Base-by-base conservation (phyloP, 2,888 invertebrate species). In the Drosophila kanekoi region DNA sequence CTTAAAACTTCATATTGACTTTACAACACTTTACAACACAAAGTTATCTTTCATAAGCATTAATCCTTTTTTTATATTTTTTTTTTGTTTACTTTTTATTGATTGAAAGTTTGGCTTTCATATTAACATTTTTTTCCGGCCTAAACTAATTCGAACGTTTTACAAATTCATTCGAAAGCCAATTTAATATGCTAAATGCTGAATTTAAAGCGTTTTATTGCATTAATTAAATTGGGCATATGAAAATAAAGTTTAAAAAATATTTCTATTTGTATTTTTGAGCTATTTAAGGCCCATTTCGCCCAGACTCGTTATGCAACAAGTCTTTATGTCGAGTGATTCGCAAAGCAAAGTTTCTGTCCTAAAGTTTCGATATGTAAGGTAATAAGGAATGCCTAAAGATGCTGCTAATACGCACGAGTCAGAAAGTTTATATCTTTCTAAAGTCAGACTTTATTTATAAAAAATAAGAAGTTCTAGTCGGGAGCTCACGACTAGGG, bases 131-230 rank as follows among this genome's bases (percentile, higher is more conserved):
- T 40, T 40, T 52, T 52, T 52, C 32, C 13, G 18, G 9, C 10
- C n/a, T 16, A 41, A 40, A 35, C 18, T 35, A 20, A 35, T 35
- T 49, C n/a, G 18, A 35, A 35, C 33, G n/a, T 49, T 49, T 49
- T 13, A 10, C 1, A 9, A 40, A 52, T 6, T 40, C 28, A 52
- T 16, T 52, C 18, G 40, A 40, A 13, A 18, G 9, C 32, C 52
- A 52, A 52, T 52, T 41, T 18, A 32, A n/a, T 41, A 52, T 52
- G 40, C 10, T 32, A 52, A 52, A 10, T 16, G 8, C 10, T 10
- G 16, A 1, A 32, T 13, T 28, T 0, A 0, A 18, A 35, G n/a
- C 23, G n/a, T 9, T n/a, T 23, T 1, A 16, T 18, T 14, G 13
- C 4, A 23, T 37, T 23, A 9, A 35, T 20, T 35, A 28, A 38